These are phyloP conservation scores for Brachypalpus laphriformis DNA, from an alignment of 2,888 invertebrate species.

Conservation along the genomic window DNA sequence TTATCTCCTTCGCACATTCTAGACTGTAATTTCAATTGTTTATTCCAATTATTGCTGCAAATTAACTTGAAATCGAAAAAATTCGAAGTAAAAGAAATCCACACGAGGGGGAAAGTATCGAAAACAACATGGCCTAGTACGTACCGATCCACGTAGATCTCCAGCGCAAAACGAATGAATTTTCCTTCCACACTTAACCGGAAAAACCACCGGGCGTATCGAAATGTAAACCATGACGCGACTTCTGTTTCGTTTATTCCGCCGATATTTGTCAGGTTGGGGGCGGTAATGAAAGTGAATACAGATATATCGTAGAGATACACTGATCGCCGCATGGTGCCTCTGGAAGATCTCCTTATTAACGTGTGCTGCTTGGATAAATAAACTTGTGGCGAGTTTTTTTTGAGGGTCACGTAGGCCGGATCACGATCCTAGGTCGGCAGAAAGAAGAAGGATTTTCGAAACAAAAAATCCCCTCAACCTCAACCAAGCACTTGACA, in stretches of 20 bases:
- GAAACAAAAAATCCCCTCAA: background rate
- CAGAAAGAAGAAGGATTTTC: constrained; percentile 2
- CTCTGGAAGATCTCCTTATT: constrained; percentile 15
- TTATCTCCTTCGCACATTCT: constrained; percentile 14
- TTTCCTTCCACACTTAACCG: background rate
- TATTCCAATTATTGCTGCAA: constrained; percentile 24
- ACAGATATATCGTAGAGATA: constrained; percentile 37
- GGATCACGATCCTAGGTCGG: constrained; percentile 7
- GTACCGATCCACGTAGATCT: background rate
- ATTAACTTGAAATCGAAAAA: constrained; percentile 23
- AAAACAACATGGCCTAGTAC: background rate
- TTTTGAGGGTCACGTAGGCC: constrained; percentile 39
- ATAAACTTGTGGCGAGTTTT: constrained; percentile 23
- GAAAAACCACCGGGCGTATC: constrained; percentile 5
- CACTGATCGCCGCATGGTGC: constrained; percentile 12
- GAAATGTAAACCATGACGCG: background rate
- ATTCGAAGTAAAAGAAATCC: background rate
- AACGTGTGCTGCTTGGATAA: constrained; percentile 16
- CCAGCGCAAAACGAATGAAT: background rate
- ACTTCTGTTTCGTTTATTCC: constrained; percentile 43
- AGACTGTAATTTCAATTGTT: constrained; percentile 31
- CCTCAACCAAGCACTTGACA: background rate
- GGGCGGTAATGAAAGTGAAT: constrained; percentile 58
- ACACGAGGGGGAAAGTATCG: background rate
- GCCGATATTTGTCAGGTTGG: constrained; percentile 1